Evolutionary conservation across 2,113 vertebrate species (phyloP).

Genomic region (Nycticorax nycticorax): DNA sequence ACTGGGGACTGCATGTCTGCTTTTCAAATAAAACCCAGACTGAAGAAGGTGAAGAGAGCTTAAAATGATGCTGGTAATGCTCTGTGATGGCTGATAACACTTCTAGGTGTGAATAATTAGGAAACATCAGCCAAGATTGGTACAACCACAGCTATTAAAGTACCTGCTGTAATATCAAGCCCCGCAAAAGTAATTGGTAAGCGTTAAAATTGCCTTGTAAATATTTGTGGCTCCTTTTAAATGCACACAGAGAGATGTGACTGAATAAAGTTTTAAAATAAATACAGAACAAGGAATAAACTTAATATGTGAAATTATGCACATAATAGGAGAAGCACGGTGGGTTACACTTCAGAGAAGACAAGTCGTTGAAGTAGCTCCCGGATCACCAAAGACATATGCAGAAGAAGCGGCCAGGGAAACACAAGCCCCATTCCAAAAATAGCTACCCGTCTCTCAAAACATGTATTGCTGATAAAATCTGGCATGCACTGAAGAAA

Average conservation of each 20-base stretch:
- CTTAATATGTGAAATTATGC: not conserved
- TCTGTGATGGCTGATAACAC: slow-evolving; percentile 7
- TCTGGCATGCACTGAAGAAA: not conserved
- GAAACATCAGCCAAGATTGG: slow-evolving; percentile 30
- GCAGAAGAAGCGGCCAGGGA: not conserved
- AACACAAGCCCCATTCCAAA: not conserved
- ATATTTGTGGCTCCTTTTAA: slow-evolving; percentile 15
- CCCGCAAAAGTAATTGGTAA: not conserved
- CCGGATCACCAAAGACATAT: not conserved
- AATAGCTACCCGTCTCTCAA: not conserved
- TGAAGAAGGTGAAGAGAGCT: slow-evolving; percentile 62
- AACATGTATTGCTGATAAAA: not conserved
- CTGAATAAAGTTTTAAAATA: not conserved
- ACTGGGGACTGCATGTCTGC: slow-evolving; percentile 72
- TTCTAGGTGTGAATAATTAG: slow-evolving; percentile 40
- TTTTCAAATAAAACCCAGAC: slow-evolving; percentile 71
- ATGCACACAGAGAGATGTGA: not conserved
- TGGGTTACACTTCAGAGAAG: not conserved
- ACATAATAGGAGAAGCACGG: not conserved
- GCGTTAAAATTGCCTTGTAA: not conserved
- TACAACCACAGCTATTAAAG: not conserved
- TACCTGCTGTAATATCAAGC: not conserved
- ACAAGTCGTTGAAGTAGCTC: not conserved
- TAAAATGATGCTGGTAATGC: slow-evolving; percentile 6
- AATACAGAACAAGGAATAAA: not conserved